Evolutionary conservation across 2,797 vertebrate genomes (phyloP).

Genomic region (Acropternis orthonyx): DNA sequence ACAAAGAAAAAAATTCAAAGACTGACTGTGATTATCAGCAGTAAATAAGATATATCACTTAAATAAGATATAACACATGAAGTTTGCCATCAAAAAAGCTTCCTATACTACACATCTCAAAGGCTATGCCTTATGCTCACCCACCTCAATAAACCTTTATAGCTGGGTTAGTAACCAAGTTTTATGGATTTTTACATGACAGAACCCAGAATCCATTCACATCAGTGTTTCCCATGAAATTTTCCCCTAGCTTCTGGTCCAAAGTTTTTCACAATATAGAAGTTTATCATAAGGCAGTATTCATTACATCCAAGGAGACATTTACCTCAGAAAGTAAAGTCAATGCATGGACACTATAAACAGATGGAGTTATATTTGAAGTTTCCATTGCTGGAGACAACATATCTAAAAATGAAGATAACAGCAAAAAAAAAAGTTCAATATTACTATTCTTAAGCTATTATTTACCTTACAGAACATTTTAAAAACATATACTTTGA

Average conservation of each 20-base stretch:
- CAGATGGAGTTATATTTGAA: conserved; percentile 94
- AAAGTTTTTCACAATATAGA: not conserved
- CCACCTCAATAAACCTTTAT: not conserved
- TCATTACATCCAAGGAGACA: not conserved
- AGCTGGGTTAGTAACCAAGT: not conserved
- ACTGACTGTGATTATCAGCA: not conserved
- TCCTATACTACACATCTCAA: not conserved
- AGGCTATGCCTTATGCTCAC: not conserved
- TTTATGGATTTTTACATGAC: not conserved
- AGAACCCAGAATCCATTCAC: not conserved
- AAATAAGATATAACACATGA: not conserved
- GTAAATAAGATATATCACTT: not conserved
- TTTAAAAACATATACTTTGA: not conserved
- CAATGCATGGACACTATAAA: conserved; percentile 97
- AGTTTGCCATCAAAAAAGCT: not conserved
- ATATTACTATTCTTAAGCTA: not conserved
- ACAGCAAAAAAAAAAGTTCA: not conserved
- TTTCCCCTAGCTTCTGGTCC: not conserved
- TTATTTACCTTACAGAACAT: not conserved
- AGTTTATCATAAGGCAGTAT: not conserved
- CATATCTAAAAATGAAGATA: conserved; percentile 85
- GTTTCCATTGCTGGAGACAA: conserved; percentile 94
- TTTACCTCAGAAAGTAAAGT: conserved; percentile 96
- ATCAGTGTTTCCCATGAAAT: not conserved
- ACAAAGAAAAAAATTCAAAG: not conserved